phyloP scores from a whole-genome alignment of 2,797 vertebrate genomes.

The Astyanax mexicanus region DNA sequence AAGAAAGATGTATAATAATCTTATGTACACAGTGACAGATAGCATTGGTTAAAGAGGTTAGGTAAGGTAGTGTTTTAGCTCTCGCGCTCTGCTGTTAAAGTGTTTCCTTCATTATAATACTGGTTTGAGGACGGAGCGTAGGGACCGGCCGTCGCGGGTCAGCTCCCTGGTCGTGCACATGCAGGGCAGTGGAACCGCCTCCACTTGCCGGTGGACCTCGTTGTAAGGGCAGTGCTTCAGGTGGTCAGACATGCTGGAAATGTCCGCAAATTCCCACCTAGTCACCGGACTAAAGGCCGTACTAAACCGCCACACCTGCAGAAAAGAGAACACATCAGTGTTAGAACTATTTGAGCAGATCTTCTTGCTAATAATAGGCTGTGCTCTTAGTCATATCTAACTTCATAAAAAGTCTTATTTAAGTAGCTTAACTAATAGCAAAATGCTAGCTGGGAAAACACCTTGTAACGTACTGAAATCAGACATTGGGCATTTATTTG shows the following conservation, averaged over 20 bases:
- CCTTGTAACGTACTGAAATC: too few relatives aligned
- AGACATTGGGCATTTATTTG: too few relatives aligned
- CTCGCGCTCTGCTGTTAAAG: conserved; percentile 59
- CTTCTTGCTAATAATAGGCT: too few relatives aligned
- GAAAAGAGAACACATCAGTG: conserved; percentile 11
- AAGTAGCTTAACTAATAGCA: too few relatives aligned
- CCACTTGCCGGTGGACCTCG: conserved; percentile 86
- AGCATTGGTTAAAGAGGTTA: conserved; percentile 78
- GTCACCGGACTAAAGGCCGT: conserved; percentile 93
- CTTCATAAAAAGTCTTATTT: too few relatives aligned
- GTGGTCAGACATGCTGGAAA: conserved; percentile 96
- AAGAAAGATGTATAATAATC: too few relatives aligned
- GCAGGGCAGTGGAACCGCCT: conserved; percentile 93
- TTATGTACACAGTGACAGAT: conserved; percentile 84
- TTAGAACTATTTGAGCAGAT: too few relatives aligned
- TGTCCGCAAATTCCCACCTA: conserved; percentile 92
- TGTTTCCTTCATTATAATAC: conserved; percentile 76
- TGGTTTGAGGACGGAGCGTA: conserved; percentile 89
- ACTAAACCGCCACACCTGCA: conserved; percentile 96
- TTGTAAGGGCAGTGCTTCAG: conserved; percentile 94
- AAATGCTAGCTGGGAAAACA: too few relatives aligned
- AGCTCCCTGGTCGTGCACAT: conserved; percentile 93
- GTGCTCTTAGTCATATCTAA: too few relatives aligned
- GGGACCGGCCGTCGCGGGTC: conserved; percentile 85
- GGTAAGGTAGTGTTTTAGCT: conserved; percentile 73